Evolutionary conservation across 2,113 vertebrate species (phyloP).

Genomic region (Amphiprion ocellaris): DNA sequence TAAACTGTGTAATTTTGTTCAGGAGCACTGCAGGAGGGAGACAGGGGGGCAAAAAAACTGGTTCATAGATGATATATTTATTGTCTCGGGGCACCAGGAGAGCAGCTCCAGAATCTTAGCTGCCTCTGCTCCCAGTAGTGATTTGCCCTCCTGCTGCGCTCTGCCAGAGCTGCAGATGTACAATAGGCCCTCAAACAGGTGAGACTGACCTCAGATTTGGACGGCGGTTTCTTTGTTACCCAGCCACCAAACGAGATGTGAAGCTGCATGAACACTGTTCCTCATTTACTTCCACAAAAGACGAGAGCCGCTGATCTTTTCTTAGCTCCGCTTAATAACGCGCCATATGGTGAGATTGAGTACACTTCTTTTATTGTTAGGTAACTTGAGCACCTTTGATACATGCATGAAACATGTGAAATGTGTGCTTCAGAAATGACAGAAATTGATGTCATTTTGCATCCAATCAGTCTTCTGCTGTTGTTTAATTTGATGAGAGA

Average conservation of each 20-base stretch:
- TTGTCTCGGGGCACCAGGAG: not conserved
- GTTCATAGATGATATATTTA: not conserved
- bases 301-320: conserved; percentile 17
- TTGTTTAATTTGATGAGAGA: not conserved
- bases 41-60: too few relatives aligned
- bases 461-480: not conserved
- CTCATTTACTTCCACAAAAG: conserved; percentile 20
- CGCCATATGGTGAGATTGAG: conserved; percentile 4
- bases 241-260: conserved; percentile 5
- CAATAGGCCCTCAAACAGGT: conserved; percentile 4
- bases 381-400: not conserved
- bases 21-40: too few relatives aligned
- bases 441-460: not conserved
- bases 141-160: conserved; percentile 10
- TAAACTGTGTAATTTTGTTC: too few relatives aligned
- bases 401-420: not conserved
- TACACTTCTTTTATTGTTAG: conserved; percentile 1
- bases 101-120: not conserved
- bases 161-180: not conserved
- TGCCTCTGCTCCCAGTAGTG: not conserved
- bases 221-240: conserved; percentile 16
- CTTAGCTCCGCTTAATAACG: conserved; percentile 14
- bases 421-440: not conserved
- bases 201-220: conserved; percentile 36
- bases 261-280: not conserved